These are phyloP conservation scores for Elephantulus edwardii DNA, from an alignment of 2,113 vertebrate genomes.

Conservation along the genomic window DNA sequence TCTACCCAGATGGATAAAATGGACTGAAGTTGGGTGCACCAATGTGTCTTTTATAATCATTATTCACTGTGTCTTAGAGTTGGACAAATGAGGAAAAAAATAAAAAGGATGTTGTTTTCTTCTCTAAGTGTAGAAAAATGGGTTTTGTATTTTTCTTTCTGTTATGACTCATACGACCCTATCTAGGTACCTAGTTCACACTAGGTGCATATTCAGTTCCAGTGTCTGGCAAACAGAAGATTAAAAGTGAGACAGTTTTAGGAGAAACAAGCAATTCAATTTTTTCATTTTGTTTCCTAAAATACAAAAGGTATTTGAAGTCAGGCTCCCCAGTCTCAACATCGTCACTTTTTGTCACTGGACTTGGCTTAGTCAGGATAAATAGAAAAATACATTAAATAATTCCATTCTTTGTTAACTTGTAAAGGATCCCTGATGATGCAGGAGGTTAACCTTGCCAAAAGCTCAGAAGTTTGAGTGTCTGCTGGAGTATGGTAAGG, in stretches of 20 bases:
- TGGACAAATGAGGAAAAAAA: slow-evolving; percentile 60
- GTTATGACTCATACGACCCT: slow-evolving; percentile 15
- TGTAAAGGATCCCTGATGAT: no score
- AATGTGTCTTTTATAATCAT: slow-evolving; percentile 69
- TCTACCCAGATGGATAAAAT: slow-evolving; percentile 74
- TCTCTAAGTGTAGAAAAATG: slow-evolving; percentile 38
- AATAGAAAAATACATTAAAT: slow-evolving; percentile 43
- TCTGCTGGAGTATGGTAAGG: no score
- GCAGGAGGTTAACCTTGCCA: no score
- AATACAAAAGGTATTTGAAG: slow-evolving; percentile 54
- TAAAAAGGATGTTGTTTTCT: slow-evolving; percentile 42
- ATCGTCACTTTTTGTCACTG: slow-evolving; percentile 53
- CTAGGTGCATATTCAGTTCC: background rate
- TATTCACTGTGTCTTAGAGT: slow-evolving; percentile 52
- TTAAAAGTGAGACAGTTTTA: slow-evolving; percentile 51
- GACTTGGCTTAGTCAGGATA: slow-evolving; percentile 43
- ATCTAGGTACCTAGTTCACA: slow-evolving; percentile 1
- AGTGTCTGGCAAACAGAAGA: slow-evolving; percentile 47
- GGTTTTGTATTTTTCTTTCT: slow-evolving; percentile 24
- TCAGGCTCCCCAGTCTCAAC: slow-evolving; percentile 29
- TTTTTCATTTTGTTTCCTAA: slow-evolving; percentile 45
- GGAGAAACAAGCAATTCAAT: slow-evolving; percentile 52
- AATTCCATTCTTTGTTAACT: slow-evolving; percentile 38
- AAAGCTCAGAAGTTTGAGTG: no score
- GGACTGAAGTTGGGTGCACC: slow-evolving; percentile 69